These are phyloP conservation scores for Philhelius pedissequus DNA, from an alignment of 2,888 invertebrate genomes.

Conservation along the genomic window DNA sequence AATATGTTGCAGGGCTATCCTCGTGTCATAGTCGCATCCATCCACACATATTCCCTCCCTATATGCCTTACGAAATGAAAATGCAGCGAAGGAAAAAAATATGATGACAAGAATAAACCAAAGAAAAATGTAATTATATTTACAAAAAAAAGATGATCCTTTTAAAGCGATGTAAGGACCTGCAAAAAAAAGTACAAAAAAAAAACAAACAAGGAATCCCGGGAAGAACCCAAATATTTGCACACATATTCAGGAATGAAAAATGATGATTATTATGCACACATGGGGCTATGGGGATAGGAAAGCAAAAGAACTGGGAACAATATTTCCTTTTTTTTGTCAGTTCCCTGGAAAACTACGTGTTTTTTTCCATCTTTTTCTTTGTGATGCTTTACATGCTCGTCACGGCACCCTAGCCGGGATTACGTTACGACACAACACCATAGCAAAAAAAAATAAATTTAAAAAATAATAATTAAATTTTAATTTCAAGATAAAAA, in stretches of 20 bases:
- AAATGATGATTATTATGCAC: conserved; percentile 53
- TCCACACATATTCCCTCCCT: not conserved
- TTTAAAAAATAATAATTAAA: conserved; percentile 10
- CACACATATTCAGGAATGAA: conserved; percentile 60
- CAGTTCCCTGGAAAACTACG: not conserved
- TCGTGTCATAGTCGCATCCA: not conserved
- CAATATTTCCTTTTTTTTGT: not conserved
- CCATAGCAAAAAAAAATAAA: not conserved
- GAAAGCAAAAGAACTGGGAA: conserved; percentile 2
- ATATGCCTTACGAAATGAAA: conserved; percentile 33
- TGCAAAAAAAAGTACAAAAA: not conserved
- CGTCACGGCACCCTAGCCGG: not conserved
- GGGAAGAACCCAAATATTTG: conserved; percentile 60
- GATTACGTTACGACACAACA: not conserved
- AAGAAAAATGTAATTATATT: conserved; percentile 53
- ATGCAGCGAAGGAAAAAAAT: conserved; percentile 30
- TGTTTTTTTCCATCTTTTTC: conserved; percentile 36
- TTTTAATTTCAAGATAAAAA: conserved; percentile 10
- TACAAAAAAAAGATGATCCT: conserved; percentile 48
- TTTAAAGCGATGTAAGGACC: conserved; percentile 36
- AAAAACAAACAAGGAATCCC: not conserved
- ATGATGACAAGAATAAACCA: conserved; percentile 23
- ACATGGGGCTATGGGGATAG: conserved; percentile 20
- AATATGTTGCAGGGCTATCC: conserved; percentile 25
- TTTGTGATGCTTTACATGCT: conserved; percentile 21